Evolutionary conservation across 2,797 vertebrate species (phyloP), one percentile per base, ranked within the genome.

Genomic region (Fringilla coelebs): DNA sequence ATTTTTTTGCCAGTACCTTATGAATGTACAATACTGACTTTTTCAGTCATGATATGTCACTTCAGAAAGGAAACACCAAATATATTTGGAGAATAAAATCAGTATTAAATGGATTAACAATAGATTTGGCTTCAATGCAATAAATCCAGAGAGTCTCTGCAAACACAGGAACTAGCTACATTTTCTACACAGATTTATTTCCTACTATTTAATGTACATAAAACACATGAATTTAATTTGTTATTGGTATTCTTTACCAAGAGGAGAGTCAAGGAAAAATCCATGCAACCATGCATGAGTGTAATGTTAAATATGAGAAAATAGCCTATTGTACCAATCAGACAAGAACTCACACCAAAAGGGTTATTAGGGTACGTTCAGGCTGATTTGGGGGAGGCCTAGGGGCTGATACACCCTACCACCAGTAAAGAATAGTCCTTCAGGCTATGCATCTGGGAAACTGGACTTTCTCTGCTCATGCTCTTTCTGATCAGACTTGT

Each of bases 181-280:
- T 92, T 95, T 96, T 96, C 72, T 92, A 88, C 58, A 72, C 75
- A 91, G 82, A 93, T 80, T 70, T 88, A 85, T 94, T 91, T 88
- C 78, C 89, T 95, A 91, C 46, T 80, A 88, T 75, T 94, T 93
- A 92, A 75, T 67, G 51, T 84, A 91, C 52, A 70, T 84, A 95
- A 94, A 96, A 46, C 85, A 93, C 62, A 63, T 66, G n/a, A 95
- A 65, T 80, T 85, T 68, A 74, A 91, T 96, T 96, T 94, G 10
- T 72, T 92, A 48, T 76, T 88, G n/a, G 36, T 82, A 73, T 93
- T 86, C 40, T 45, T 43, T 76, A 91, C 77, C 43, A 46, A 19
- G 41, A 79, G 32, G 43, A 94, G 7, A 72, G n/a, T 93, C 40
- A 78, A 76, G 68, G 66, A 96, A 93, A 79, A 85, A 80, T 48